Evolutionary conservation across 2,113 vertebrate species (phyloP), one percentile per base, ranked within the genome.

Genomic region (Neoarius graeffei): DNA sequence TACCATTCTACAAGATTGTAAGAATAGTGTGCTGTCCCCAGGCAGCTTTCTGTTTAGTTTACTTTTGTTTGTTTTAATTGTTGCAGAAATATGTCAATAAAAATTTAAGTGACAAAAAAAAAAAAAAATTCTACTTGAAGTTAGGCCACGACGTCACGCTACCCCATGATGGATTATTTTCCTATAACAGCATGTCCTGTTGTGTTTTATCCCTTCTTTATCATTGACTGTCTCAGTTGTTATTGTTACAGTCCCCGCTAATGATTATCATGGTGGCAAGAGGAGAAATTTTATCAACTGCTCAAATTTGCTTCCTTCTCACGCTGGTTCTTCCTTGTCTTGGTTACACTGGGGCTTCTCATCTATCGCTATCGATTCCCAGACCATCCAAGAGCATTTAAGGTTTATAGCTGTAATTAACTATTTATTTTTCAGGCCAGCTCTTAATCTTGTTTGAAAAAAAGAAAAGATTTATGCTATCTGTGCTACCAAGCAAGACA

Each of bases 221-320:
- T 35, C 30, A 35, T 35, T 35, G 30, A 35, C 30, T 35, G 30
- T 35, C 30, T 35, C 30, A 1, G 9, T 50, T 67, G 27, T 25
- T 56, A 23, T 30, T 90, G 74, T 86, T 87, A 27, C 93, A 97
- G 96, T 96, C 96, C 83, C 97, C 96, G n/a, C 84, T 96, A 91
- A 93, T 94, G 86, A 90, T 96, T 85, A 14, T 94, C 90, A 96
- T 96, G 95, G 88, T 97, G 67, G 91, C 92, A 85, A 92, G 90
- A 0, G 97, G 96, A 86, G 96, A 98, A 59, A 95, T 98, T 35
- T 91, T 97, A 95, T 91, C 94, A 95, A 59, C 95, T 98, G 5
- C 85, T 98, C 92, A 97, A 95, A 94, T 97, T 98, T 82, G 96
- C 95, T 91, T 97, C 97, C 83, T 97, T 97, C 86, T 94, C 97